Evolutionary conservation across 2,113 vertebrate species (phyloP), one percentile per base, ranked within the genome.

Genomic region (Hemibagrus wyckioides): DNA sequence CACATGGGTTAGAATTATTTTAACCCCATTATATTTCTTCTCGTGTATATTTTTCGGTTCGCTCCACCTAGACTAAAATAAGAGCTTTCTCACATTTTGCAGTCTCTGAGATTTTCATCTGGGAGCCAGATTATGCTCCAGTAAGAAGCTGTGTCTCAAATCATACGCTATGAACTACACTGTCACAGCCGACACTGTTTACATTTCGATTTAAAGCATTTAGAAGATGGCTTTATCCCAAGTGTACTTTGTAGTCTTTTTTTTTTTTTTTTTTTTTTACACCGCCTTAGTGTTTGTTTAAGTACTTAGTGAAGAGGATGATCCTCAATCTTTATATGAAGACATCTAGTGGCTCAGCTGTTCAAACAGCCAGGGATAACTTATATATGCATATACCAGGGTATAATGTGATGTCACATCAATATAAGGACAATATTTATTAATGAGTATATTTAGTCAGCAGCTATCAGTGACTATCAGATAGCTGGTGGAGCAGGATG

Each of bases 31-130:
- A 54, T 52, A 39, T 73, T 52, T 56, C 44, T 39, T 52, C 30
- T 15, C 39, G 50, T 73, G 82, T 36, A 39, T 71, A 56, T 56
- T 57, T 71, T 69, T 56, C 25, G 14, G n/a, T 23, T 56, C 17
- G 0, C 25, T 67, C 28, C 59, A 50, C 81, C 59, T 83, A 13
- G 41, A 41, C 25, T 67, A 57, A 80, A 80, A 84, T 80, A 80
- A 84, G 76, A 57, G 50, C 63, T 67, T 80, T 30, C 48, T 56
- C 41, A 44, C 69, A 48, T 56, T 88, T 21, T 71, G 50, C 11
- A 21, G 50, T 54, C 19, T 82, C 14, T 33, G 21, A 84, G 59
- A 80, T 57, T 6, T 69, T 77, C 73, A 77, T 79, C 76, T 79
- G 76, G 76, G 15, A 33, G 33, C 76, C 76, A 79, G n/a, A 54